phyloP scores from a whole-genome alignment of 2,797 vertebrate species.

The Micropoecilia bifurca region DNA sequence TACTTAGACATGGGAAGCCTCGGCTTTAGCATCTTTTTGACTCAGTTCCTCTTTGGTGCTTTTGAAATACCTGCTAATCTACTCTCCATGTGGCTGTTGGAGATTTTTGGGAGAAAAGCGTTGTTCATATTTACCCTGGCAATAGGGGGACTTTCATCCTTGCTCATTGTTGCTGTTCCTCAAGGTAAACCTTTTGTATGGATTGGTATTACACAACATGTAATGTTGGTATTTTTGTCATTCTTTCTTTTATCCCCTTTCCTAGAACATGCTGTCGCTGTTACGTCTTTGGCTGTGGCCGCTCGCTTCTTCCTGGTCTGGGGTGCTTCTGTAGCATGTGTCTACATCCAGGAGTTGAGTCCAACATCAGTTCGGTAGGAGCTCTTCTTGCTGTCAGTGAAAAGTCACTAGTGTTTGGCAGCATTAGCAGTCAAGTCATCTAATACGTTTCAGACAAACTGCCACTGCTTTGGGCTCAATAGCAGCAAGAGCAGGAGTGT shows the following conservation, averaged over 20 bases:
- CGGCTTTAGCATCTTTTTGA: conserved; percentile 87
- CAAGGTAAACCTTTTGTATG: conserved; percentile 69
- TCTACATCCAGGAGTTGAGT: conserved; percentile 84
- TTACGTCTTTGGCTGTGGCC: conserved; percentile 71
- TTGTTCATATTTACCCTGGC: conserved; percentile 70
- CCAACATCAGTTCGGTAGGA: conserved; percentile 71
- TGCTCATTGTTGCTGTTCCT: conserved; percentile 76
- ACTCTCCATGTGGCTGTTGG: conserved; percentile 77
- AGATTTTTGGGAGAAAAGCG: conserved; percentile 78
- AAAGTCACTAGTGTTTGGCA: not conserved
- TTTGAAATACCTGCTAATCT: conserved; percentile 80
- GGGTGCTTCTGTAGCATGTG: conserved; percentile 73
- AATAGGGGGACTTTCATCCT: conserved; percentile 71
- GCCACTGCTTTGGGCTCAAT: conserved; percentile 78
- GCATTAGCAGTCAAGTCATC: not conserved
- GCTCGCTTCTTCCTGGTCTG: conserved; percentile 75
- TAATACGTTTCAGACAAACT: conserved; percentile 66
- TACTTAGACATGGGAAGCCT: conserved; percentile 81
- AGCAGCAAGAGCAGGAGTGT: conserved; percentile 51
- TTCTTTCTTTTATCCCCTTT: not conserved
- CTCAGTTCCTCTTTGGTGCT: conserved; percentile 81
- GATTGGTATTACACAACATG: rapidly evolving
- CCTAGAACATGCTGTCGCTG: conserved; percentile 60
- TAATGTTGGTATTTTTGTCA: not conserved
- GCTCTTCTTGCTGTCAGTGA: not conserved